Base-by-base conservation (phyloP, 2,888 invertebrate species). In the Carterocephalus palaemon region DNA sequence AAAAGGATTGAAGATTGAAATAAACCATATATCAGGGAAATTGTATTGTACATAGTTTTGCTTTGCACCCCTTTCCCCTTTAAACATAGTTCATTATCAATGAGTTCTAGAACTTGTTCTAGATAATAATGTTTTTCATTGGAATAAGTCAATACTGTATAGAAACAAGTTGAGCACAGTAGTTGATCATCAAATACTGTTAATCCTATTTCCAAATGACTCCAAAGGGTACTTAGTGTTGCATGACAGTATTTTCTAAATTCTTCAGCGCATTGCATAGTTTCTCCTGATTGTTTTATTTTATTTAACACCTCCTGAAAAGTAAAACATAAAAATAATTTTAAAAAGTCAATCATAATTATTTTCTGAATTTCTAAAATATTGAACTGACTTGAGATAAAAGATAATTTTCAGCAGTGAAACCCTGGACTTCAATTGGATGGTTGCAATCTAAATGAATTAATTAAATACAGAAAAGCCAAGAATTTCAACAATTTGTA, bases 11-110 rank as follows among this genome's bases (percentile, higher is more conserved):
- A 59, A 29, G 86, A 85, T 54, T 87, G 84, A 52, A 82, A 81
- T 51, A 86, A 56, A 38, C 88, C 87, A 70, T 84, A 84, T 58
- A 80, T 76, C n/a, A 83, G 52, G 28, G 81, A 78, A 12, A 75
- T 60, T 12, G 36, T 31, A 10, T 62, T 66, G 51, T 61, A 59
- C 15, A 57, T 56, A 31, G 60, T 68, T 36, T 57, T 61, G 9
- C 39, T 37, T 7, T 59, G 53, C 28, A 52, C 57, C 17, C 40
- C 38, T 32, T 39, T 54, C 28, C 56, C 22, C 57, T 57, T 61
- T n/a, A 50, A 34, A 1, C 19, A 8, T 40, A 71, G 39, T 51
- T 72, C 71, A 45, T 55, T 24, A 10, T 64, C 51, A 36, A 80
- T 51, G 13, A 65, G 55, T 26, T 59, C 40, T 12, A 60, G 43